Base-by-base conservation (phyloP, 2,113 vertebrate species). In the Callipepla californica region DNA sequence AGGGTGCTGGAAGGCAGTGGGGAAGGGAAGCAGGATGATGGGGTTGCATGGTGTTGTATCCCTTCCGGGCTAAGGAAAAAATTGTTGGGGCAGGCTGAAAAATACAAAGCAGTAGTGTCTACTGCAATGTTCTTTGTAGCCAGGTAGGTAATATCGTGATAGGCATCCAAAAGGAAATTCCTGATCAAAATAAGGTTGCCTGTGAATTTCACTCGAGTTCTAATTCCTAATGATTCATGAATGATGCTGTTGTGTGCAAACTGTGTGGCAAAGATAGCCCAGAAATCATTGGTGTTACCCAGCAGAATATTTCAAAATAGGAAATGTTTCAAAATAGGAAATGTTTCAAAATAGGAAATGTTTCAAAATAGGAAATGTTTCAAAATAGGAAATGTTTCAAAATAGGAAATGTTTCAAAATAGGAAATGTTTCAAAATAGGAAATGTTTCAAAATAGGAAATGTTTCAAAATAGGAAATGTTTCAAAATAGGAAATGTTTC, bases 221-320 rank as follows among this genome's bases (percentile, higher is more conserved):
- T 3, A 2, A 3, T 68, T 72, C 85, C 32, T 34, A 4, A 44
- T 77, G 22, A 6, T 3, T 3, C 5, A 8, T 17, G 21, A 47
- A 16, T 0, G 2, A 22, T 21, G 20, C 17, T 32, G 30, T 38
- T 36, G 15, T 1, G 3, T 76, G 58, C 38, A 23, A 32, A 72
- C 6, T 40, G 6, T 16, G 8, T 16, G 42, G 55, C 44, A 22
- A 18, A 26, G 30, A 2, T 16, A 32, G 2, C 34, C 23, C 44
- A 22, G 47, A 3, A 36, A 58, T 42, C 23, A 9, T 12, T 1
- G 7, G 32, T 9, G 5, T 12, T 15, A 45, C 22, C 1, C 3
- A 34, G 3, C 14, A 30, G 11, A 18, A 23, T 40, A 18, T 26
- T 73, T 47, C 48, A 47, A 5, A 55, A 63, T 1, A 26, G 34